Evolutionary conservation across 2,113 vertebrate genomes (phyloP).

Genomic region (Sebastes schlegelii): DNA sequence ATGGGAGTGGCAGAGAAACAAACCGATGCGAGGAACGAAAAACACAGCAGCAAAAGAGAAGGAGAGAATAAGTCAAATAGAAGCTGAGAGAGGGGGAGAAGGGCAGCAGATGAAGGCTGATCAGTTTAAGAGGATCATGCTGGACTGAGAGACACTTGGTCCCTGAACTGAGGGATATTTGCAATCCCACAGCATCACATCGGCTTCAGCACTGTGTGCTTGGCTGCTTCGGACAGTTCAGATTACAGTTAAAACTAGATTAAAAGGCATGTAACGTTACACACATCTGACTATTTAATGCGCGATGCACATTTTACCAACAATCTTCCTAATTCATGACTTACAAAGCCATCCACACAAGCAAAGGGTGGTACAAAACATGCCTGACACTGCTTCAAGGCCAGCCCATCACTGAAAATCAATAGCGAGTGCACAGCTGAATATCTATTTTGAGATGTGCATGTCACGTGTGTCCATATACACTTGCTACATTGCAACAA

Average conservation of each 20-base stretch:
- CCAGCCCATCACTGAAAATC: conserved; percentile 21
- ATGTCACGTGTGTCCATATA: neutral
- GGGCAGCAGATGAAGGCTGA: conserved; percentile 9
- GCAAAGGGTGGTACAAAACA: neutral
- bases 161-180: conserved; percentile 16
- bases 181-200: conserved; percentile 13
- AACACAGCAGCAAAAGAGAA: neutral
- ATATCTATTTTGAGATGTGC: conserved; percentile 51
- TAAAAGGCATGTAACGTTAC: conserved; percentile 23
- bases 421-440: conserved; percentile 32
- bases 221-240: conserved; percentile 13
- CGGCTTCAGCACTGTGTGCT: conserved; percentile 7
- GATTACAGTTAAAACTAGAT: conserved; percentile 46
- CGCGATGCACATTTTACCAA: neutral
- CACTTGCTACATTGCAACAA: conserved; percentile 21
- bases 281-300: conserved; percentile 28
- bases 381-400: conserved; percentile 10
- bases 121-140: conserved; percentile 46
- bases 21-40: neutral
- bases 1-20: conserved; percentile 8
- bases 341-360: neutral
- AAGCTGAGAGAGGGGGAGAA: neutral
- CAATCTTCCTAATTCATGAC: neutral
- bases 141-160: neutral
- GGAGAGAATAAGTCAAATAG: neutral